These are phyloP conservation scores for Aphodius sticticus DNA, from an alignment of 2,888 invertebrate species.

Conservation along the genomic window DNA sequence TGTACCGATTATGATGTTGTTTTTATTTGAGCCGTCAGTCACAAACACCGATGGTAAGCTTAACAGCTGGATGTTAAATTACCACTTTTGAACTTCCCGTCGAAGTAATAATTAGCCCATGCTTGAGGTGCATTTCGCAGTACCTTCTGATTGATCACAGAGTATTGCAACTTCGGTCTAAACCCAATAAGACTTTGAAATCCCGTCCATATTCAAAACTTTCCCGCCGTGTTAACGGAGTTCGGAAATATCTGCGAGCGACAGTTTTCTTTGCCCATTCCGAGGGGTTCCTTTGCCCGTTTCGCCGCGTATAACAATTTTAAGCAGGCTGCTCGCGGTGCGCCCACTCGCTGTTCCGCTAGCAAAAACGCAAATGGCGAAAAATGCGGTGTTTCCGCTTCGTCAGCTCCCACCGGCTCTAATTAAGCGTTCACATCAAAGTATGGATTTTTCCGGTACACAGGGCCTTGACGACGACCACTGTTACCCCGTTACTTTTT, in stretches of 20 bases:
- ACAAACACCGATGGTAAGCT: no score
- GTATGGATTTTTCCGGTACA: not conserved
- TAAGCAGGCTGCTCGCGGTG: not conserved
- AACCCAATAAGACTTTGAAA: not conserved
- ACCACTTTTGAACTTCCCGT: no score
- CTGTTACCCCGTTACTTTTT: not conserved
- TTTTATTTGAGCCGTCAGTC: no score
- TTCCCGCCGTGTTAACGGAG: not conserved
- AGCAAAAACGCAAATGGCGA: not conserved
- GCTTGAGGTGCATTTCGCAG: no score
- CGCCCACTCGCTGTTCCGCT: no score
- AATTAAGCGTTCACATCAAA: constrained; percentile 4
- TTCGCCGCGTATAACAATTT: not conserved
- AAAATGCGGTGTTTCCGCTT: not conserved
- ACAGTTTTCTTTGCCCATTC: not conserved
- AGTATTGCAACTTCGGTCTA: not conserved
- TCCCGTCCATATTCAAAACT: not conserved
- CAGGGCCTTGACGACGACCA: not conserved
- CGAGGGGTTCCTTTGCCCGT: not conserved
- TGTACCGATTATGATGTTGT: no score
- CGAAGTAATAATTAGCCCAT: no score
- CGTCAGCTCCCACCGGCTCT: not conserved
- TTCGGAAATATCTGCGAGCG: not conserved
- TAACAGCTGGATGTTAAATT: no score
- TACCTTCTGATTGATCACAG: not conserved